These are phyloP conservation scores for Pagetopsis macropterus DNA, from an alignment of 2,797 vertebrate genomes.

Conservation along the genomic window DNA sequence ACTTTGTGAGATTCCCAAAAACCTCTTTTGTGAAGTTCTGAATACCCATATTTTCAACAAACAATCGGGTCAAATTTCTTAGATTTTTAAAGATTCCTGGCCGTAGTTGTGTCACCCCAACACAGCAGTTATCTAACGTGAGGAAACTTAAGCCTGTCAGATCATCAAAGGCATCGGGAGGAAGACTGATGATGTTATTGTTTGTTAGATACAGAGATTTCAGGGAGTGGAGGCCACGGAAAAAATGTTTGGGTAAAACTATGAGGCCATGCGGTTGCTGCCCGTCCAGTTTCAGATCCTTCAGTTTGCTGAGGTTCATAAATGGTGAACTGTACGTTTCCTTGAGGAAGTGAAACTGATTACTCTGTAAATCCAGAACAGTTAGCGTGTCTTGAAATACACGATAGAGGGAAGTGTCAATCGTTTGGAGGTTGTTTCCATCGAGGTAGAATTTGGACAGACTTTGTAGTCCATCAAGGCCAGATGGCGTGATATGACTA, in stretches of 20 bases:
- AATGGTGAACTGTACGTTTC: slow-evolving; percentile 79
- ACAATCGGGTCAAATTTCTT: slow-evolving; percentile 73
- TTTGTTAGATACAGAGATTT: slow-evolving; percentile 79
- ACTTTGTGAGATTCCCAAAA: slow-evolving; percentile 85
- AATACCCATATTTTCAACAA: slow-evolving; percentile 87
- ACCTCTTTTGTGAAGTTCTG: slow-evolving; percentile 82
- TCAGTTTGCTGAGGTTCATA: slow-evolving; percentile 79
- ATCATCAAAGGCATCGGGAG: slow-evolving; percentile 83
- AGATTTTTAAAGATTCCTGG: slow-evolving; percentile 88
- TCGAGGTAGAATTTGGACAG: slow-evolving; percentile 86
- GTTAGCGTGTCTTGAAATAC: slow-evolving; percentile 76
- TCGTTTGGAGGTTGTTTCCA: slow-evolving; percentile 82
- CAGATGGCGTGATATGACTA: slow-evolving; percentile 62
- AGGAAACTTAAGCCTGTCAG: slow-evolving; percentile 80
- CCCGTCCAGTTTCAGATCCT: slow-evolving; percentile 79
- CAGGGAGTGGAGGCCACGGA: slow-evolving; percentile 79
- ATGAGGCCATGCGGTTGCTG: slow-evolving; percentile 82
- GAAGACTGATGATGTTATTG: slow-evolving; percentile 79
- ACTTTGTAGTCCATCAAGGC: slow-evolving; percentile 80
- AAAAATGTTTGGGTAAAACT: slow-evolving; percentile 76
- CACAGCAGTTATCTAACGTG: slow-evolving; percentile 79
- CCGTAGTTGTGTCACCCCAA: slow-evolving; percentile 80
- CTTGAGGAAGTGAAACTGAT: slow-evolving; percentile 74
- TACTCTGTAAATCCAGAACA: slow-evolving; percentile 81
- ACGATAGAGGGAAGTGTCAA: slow-evolving; percentile 62